A percentile compares a stretch with the other conserved stretches of the same genome.
Evolutionary conservation across 2,888 invertebrate species (phyloP).

Genomic region (Hermaeophaga mercurialis): DNA sequence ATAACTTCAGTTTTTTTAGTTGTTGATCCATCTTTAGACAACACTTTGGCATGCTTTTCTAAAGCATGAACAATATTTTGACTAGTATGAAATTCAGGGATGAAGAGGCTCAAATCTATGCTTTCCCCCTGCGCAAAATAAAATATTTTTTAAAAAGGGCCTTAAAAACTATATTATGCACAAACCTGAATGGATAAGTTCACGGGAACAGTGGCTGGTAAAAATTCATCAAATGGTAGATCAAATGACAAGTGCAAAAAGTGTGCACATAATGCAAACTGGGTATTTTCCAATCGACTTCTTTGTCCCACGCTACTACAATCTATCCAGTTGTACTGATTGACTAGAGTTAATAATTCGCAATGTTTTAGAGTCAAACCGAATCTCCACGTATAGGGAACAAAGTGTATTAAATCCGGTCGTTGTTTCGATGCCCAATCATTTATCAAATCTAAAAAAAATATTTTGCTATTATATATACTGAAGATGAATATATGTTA

Average conservation of each 20-base stretch:
- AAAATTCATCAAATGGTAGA: slow-evolving; percentile 91
- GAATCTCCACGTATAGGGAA: slow-evolving; percentile 97
- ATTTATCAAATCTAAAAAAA: slow-evolving; percentile 79
- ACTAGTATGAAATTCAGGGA: slow-evolving; percentile 91
- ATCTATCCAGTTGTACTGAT: slow-evolving; percentile 99
- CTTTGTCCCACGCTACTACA: slow-evolving; percentile 90
- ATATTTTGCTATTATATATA: too few relatives aligned
- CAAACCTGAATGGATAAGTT: slow-evolving; percentile 87
- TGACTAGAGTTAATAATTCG: slow-evolving; percentile 90
- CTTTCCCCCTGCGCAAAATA: slow-evolving; percentile 74
- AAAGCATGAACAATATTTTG: slow-evolving; percentile 81
- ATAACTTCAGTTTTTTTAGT: slow-evolving; percentile 62
- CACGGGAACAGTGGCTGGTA: slow-evolving; percentile 86
- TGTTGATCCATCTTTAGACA: slow-evolving; percentile 73
- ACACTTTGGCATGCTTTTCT: slow-evolving; percentile 85
- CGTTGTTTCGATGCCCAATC: slow-evolving; percentile 96
- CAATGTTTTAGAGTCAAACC: slow-evolving; percentile 91
- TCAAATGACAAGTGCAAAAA: slow-evolving; percentile 91
- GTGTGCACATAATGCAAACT: slow-evolving; percentile 93
- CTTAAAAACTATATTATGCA: background rate
- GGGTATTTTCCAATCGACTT: slow-evolving; percentile 76
- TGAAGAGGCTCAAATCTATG: slow-evolving; percentile 84
- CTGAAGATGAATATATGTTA: too few relatives aligned
- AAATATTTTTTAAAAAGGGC: background rate
- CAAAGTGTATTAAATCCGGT: slow-evolving; percentile 92